Evolutionary conservation across 2,888 invertebrate genomes (phyloP).

Genomic region (Lasioglossum figueresi): DNA sequence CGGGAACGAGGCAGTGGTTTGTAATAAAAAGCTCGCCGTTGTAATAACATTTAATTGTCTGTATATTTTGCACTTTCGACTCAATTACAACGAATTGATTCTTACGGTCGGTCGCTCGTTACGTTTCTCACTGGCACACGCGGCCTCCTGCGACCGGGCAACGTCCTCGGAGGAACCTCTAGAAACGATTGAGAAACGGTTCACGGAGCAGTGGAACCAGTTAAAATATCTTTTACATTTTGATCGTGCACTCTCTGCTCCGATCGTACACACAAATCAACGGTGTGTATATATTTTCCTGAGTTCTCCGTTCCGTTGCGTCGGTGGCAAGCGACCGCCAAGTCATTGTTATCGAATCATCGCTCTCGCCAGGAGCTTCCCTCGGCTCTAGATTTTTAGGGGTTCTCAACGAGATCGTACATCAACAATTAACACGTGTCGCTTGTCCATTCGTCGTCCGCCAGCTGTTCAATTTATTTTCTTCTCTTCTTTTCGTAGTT

Average conservation of each 20-base stretch:
- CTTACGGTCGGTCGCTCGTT: slow-evolving; percentile 51
- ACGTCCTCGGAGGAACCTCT: background rate
- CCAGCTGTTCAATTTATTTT: background rate
- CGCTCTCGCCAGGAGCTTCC: slow-evolving; percentile 11
- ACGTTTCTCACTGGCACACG: slow-evolving; percentile 25
- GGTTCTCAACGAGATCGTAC: slow-evolving; percentile 66
- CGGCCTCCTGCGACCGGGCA: slow-evolving; percentile 36
- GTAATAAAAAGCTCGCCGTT: slow-evolving; percentile 35
- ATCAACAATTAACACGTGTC: slow-evolving; percentile 72
- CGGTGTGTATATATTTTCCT: background rate
- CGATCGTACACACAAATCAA: background rate
- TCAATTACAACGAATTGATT: slow-evolving; percentile 79
- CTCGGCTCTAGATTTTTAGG: slow-evolving; percentile 42
- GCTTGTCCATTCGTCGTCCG: slow-evolving; percentile 41
- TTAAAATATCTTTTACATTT: slow-evolving; percentile 9
- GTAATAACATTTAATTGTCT: slow-evolving; percentile 79
- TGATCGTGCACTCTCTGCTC: background rate
- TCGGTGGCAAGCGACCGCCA: slow-evolving; percentile 29
- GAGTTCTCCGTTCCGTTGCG: background rate
- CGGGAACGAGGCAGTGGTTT: background rate
- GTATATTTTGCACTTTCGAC: slow-evolving; percentile 81
- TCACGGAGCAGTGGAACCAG: background rate
- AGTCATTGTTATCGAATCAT: slow-evolving; percentile 16
- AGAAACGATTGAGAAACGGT: background rate
- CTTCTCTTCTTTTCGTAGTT: background rate